These are phyloP conservation scores for Drosophila affinis DNA, from an alignment of 2,888 invertebrate species.

Conservation along the genomic window DNA sequence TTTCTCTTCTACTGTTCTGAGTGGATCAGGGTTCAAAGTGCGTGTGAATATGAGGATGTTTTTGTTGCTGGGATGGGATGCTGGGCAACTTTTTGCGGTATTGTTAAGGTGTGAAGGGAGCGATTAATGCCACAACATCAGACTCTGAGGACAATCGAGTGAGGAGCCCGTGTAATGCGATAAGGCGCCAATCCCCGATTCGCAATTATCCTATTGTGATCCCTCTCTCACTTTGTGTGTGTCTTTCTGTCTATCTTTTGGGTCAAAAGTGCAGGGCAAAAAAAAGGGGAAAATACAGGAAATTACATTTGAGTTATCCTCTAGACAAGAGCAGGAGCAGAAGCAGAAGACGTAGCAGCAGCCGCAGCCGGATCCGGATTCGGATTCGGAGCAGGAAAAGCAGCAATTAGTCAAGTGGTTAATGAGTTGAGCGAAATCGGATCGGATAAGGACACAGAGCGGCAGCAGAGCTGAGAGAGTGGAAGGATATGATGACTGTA, in stretches of 20 bases:
- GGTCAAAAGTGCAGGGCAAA: slow-evolving; percentile 60
- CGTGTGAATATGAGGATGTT: slow-evolving; percentile 76
- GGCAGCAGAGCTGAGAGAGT: not conserved
- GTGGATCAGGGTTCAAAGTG: slow-evolving; percentile 69
- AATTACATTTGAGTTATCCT: slow-evolving; percentile 30
- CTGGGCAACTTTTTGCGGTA: slow-evolving; percentile 70
- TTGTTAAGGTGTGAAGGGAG: slow-evolving; percentile 66
- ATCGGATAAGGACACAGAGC: slow-evolving; percentile 39
- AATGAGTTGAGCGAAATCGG: slow-evolving; percentile 75
- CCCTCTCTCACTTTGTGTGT: slow-evolving; percentile 7
- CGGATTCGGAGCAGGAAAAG: not conserved
- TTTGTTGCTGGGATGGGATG: slow-evolving; percentile 69
- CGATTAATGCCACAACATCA: slow-evolving; percentile 57
- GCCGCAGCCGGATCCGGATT: slow-evolving; percentile 1
- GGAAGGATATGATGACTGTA: slow-evolving; percentile 30
- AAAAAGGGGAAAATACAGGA: slow-evolving; percentile 1
- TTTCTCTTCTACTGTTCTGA: slow-evolving; percentile 2
- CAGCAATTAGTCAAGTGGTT: slow-evolving; percentile 78
- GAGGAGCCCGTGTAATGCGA: slow-evolving; percentile 66
- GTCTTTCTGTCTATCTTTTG: slow-evolving; percentile 44
- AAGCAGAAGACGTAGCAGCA: not conserved
- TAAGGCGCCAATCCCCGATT: slow-evolving; percentile 58
- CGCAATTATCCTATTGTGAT: slow-evolving; percentile 60
- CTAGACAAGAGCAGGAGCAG: not conserved
- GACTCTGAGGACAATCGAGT: slow-evolving; percentile 24